A percentile compares a stretch with the other conserved stretches of the same genome.
phyloP scores from a whole-genome alignment of 2,113 vertebrate genomes.

The Indri indri region DNA sequence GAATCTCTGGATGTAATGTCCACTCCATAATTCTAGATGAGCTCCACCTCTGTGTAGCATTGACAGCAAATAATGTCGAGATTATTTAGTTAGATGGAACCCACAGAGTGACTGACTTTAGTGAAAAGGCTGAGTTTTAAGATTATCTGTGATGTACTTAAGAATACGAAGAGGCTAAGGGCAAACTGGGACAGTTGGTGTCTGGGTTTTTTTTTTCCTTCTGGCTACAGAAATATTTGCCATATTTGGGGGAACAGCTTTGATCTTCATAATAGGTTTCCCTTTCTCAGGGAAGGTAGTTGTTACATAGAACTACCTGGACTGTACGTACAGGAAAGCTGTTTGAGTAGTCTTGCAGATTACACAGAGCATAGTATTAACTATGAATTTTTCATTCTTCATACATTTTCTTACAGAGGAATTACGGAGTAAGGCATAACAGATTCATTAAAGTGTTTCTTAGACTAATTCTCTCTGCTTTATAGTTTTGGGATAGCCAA shows the following conservation, averaged over 20 bases:
- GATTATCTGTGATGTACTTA: not conserved
- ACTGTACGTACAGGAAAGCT: not conserved
- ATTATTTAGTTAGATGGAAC: not conserved
- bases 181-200: not conserved
- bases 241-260: constrained; percentile 10
- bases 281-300: not conserved
- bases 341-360: not conserved
- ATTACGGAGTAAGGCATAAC: not conserved
- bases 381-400: constrained; percentile 33
- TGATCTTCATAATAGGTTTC: constrained; percentile 10
- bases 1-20: not conserved
- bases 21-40: not conserved
- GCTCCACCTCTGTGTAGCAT: not conserved
- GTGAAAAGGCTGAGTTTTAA: constrained; percentile 15
- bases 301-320: not conserved
- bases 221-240: not conserved
- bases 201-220: not conserved
- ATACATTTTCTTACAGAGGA: not conserved
- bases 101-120: not conserved
- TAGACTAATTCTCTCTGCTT: not conserved
- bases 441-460: constrained; percentile 25
- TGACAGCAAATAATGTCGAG: not conserved
- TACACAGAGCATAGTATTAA: not conserved
- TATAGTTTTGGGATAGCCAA: not conserved
- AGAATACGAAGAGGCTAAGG: not conserved